A percentile compares a stretch with the other conserved stretches of the same genome.
These are phyloP conservation scores for Semnornis frantzii DNA, from an alignment of 2,113 vertebrate genomes.

Conservation along the genomic window DNA sequence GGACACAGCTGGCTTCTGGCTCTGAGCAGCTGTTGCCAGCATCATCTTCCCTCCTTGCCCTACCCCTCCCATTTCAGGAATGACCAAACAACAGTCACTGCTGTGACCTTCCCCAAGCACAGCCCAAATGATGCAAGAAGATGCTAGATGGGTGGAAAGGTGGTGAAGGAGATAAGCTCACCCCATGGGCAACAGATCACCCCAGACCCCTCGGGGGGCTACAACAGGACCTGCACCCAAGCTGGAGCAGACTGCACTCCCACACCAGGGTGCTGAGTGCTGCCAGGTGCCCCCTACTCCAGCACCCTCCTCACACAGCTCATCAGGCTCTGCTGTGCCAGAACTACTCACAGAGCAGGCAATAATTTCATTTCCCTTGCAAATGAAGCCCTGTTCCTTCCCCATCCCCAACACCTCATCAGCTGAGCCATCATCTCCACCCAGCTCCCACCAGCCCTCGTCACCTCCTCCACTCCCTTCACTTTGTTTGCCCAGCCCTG, in stretches of 20 bases:
- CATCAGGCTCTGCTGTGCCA: not conserved
- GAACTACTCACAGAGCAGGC: not conserved
- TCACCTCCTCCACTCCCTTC: not conserved
- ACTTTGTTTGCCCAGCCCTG: not conserved
- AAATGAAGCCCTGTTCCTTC: constrained; percentile 46
- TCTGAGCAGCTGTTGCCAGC: not conserved
- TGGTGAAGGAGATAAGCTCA: not conserved
- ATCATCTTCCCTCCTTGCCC: accelerated
- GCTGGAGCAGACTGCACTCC: accelerated
- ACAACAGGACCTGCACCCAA: not conserved
- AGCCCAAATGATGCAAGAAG: accelerated
- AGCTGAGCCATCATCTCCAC: not conserved
- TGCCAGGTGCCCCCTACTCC: not conserved
- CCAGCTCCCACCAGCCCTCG: not conserved
- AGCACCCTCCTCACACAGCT: not conserved
- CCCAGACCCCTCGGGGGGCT: not conserved
- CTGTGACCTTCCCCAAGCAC: not conserved
- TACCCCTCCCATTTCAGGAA: not conserved
- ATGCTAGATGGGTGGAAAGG: not conserved
- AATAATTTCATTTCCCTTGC: constrained; percentile 73
- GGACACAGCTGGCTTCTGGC: not conserved
- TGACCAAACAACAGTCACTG: accelerated
- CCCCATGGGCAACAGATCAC: not conserved
- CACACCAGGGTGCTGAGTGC: not conserved
- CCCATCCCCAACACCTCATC: not conserved